phyloP scores from a whole-genome alignment of 2,113 vertebrate species.

The Hepsetus odoe region DNA sequence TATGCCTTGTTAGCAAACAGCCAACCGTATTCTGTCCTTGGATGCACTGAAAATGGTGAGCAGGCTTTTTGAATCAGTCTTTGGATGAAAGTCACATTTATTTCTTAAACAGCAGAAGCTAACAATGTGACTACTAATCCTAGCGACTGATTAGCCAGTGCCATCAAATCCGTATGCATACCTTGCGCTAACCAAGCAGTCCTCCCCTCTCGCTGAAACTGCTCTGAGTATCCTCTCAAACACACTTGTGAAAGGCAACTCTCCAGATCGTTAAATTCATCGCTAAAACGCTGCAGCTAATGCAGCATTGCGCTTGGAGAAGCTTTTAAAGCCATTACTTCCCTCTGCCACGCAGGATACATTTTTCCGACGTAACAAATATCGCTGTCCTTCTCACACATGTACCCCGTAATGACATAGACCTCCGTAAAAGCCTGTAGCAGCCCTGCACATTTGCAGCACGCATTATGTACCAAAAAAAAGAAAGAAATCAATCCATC shows the following conservation, averaged over 20 bases:
- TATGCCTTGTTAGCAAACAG: conserved; percentile 54
- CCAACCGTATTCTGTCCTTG: conserved; percentile 27
- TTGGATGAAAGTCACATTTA: neutral
- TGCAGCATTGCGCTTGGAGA: conserved; percentile 43
- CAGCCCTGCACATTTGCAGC: conserved; percentile 66
- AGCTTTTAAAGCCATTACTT: conserved; percentile 50
- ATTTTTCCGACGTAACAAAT: conserved; percentile 52
- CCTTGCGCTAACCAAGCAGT: neutral
- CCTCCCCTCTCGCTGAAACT: neutral
- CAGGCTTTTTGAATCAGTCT: neutral
- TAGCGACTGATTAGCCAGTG: neutral
- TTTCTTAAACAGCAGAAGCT: neutral
- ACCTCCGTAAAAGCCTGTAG: conserved; percentile 63
- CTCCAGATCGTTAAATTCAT: conserved; percentile 59
- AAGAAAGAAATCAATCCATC: conserved; percentile 68
- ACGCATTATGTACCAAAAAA: conserved; percentile 52
- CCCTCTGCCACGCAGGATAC: conserved; percentile 60
- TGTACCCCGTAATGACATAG: conserved; percentile 60
- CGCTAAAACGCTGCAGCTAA: conserved; percentile 37
- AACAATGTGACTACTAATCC: neutral
- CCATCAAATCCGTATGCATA: neutral
- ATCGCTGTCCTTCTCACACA: conserved; percentile 49
- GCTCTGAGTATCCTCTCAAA: conserved; percentile 10
- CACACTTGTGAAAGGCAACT: conserved; percentile 41
- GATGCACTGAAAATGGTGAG: conserved; percentile 23